Evolutionary conservation across 2,113 vertebrate species (phyloP).

Genomic region (Rhabdomys dilectus): DNA sequence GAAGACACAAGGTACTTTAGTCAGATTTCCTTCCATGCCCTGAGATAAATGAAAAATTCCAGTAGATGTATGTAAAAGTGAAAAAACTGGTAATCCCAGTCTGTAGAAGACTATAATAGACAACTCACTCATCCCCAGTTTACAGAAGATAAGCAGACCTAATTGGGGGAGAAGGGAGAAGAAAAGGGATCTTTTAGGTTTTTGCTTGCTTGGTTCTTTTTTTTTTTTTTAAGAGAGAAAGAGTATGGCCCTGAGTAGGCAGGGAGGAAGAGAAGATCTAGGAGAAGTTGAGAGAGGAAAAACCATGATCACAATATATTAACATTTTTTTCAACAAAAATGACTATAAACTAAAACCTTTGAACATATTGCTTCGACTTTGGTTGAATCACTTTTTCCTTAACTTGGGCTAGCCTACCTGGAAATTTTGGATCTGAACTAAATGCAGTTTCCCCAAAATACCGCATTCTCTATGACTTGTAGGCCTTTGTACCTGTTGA

Average conservation of each 20-base stretch:
- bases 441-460: neutral
- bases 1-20: too few species aligned
- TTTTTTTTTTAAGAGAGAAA: neutral
- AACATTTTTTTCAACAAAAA: neutral
- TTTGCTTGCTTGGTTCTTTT: neutral
- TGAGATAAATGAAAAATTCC: too few species aligned
- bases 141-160: too few species aligned
- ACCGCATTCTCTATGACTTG: neutral
- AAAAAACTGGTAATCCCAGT: too few species aligned
- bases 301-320: neutral
- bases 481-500: neutral
- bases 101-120: too few species aligned
- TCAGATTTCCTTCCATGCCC: too few species aligned
- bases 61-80: too few species aligned
- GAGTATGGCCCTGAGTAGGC: neutral
- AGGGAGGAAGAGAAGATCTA: neutral
- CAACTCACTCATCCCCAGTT: too few species aligned
- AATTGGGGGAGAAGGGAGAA: too few species aligned
- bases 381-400: neutral
- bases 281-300: neutral
- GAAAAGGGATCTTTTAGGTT: neutral
- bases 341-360: neutral
- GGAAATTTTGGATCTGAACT: slow-evolving; percentile 10
- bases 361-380: neutral
- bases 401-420: neutral